A percentile compares a stretch with the other conserved stretches of the same genome.
phyloP scores from a whole-genome alignment of 92 coral and sea anemone genomes.

The Epizoanthus fatuus region DNA sequence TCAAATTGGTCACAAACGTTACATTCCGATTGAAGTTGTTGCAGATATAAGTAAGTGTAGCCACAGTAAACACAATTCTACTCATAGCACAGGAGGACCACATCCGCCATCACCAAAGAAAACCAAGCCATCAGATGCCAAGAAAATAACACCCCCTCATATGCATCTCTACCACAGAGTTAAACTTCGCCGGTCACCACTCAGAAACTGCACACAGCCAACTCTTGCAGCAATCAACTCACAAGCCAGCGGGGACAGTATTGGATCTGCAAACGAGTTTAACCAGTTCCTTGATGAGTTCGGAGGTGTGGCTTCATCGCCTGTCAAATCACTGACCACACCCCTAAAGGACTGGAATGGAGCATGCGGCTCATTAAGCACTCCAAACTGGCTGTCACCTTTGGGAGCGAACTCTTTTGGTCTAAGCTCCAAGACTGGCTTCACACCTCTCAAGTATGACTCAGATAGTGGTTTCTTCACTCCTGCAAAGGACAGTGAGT shows the following conservation, averaged over 20 bases:
- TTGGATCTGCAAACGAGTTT: conserved; percentile 50
- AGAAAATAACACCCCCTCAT: conserved; percentile 12
- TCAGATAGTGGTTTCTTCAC: conserved; percentile 88
- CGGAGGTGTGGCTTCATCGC: conserved; percentile 58
- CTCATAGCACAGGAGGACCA: neutral
- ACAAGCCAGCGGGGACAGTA: conserved; percentile 39
- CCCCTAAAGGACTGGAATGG: conserved; percentile 60
- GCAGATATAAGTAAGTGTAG: neutral
- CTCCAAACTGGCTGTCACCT: conserved; percentile 73
- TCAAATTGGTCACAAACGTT: neutral
- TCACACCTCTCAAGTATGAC: conserved; percentile 83
- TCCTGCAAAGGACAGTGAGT: conserved; percentile 80
- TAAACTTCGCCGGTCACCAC: conserved; percentile 68
- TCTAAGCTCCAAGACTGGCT: conserved; percentile 53
- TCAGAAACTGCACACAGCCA: conserved; percentile 71
- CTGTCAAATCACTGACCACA: conserved; percentile 72
- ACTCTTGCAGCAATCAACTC: conserved; percentile 96
- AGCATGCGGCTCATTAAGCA: conserved; percentile 57
- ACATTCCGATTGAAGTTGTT: neutral
- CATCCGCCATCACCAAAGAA: conserved; percentile 2
- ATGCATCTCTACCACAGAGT: neutral
- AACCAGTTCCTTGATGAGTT: conserved; percentile 60
- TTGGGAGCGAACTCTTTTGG: conserved; percentile 25
- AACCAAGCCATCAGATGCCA: conserved; percentile 29
- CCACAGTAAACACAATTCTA: neutral